Percentiles rank a stretch among this genome's conserved stretches.
phyloP scores from a whole-genome alignment of 2,113 vertebrate species.

The Heloderma charlesbogerti region DNA sequence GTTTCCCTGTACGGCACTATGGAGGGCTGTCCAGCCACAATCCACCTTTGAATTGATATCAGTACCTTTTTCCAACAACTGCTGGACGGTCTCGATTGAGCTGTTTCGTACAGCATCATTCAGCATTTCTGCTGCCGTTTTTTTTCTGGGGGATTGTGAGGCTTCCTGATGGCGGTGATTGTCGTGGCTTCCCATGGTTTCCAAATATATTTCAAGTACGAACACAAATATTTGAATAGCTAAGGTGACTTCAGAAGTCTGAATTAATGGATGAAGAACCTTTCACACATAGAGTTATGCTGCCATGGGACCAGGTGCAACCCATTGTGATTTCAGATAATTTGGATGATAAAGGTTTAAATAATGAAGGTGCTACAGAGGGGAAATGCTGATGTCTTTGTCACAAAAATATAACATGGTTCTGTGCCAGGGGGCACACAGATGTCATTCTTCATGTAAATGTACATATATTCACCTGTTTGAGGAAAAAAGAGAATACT shows the following conservation, averaged over 20 bases:
- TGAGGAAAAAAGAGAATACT: no score
- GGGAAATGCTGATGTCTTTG: no score
- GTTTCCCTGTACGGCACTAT: slow-evolving; percentile 8
- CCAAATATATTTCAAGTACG: background rate
- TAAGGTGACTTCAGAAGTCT: background rate
- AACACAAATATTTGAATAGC: background rate
- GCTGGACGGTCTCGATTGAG: background rate
- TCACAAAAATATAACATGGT: no score
- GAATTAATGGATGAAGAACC: background rate
- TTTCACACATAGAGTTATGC: background rate
- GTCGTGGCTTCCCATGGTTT: background rate
- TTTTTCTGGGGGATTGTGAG: fast-evolving
- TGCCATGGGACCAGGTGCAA: no score
- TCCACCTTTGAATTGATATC: slow-evolving; percentile 65
- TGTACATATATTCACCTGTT: no score
- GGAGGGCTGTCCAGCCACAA: slow-evolving; percentile 74
- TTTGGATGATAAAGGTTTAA: no score
- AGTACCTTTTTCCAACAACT: slow-evolving; percentile 67
- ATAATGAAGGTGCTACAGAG: no score
- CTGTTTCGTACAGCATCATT: background rate
- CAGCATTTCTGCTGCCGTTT: background rate
- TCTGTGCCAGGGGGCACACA: no score
- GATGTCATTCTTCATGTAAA: no score
- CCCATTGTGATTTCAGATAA: no score
- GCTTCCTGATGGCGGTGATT: background rate